Percentiles rank a stretch among this genome's conserved stretches.
Evolutionary conservation across 2,888 invertebrate species (phyloP).

Genomic region (Hirtodrosophila trivittata): DNA sequence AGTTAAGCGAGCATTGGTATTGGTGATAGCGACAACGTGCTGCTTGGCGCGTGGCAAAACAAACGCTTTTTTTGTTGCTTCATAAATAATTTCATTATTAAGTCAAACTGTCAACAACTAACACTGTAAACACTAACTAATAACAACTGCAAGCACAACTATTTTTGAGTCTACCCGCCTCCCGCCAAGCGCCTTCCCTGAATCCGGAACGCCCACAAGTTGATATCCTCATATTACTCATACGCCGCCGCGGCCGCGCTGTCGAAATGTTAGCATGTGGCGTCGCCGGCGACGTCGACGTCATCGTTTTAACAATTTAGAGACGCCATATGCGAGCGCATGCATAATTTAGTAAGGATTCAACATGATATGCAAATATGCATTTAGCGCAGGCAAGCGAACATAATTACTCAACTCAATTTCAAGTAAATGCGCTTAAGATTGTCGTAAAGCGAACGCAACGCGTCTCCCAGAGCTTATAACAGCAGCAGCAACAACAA

Average conservation of each 20-base stretch:
- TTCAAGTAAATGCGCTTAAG: conserved; percentile 38
- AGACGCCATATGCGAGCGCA: conserved; percentile 46
- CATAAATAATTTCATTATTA: conserved; percentile 65
- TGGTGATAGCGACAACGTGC: conserved; percentile 66
- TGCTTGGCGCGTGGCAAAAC: conserved; percentile 59
- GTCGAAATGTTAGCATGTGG: conserved; percentile 68
- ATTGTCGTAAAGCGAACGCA: conserved; percentile 11
- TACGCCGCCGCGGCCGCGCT: conserved; percentile 65
- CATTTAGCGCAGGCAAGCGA: conserved; percentile 36
- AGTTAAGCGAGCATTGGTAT: conserved; percentile 47
- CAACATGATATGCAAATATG: conserved; percentile 36
- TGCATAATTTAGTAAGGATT: conserved; percentile 57
- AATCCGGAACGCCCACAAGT: conserved; percentile 1
- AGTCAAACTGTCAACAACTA: conserved; percentile 46
- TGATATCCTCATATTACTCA: conserved; percentile 37
- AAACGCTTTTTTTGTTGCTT: conserved; percentile 31
- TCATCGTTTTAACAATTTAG: conserved; percentile 44
- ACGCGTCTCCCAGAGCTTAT: conserved; percentile 7
- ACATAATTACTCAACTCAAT: conserved; percentile 55
- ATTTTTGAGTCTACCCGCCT: too few relatives aligned
- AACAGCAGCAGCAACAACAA: conserved; percentile 1
- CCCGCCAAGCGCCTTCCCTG: too few relatives aligned
- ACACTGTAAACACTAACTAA: conserved; percentile 3
- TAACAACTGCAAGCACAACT: conserved; percentile 7
- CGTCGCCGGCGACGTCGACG: conserved; percentile 65